Base-by-base conservation (phyloP, 2,113 vertebrate species). In the Erythrolamprus reginae region DNA sequence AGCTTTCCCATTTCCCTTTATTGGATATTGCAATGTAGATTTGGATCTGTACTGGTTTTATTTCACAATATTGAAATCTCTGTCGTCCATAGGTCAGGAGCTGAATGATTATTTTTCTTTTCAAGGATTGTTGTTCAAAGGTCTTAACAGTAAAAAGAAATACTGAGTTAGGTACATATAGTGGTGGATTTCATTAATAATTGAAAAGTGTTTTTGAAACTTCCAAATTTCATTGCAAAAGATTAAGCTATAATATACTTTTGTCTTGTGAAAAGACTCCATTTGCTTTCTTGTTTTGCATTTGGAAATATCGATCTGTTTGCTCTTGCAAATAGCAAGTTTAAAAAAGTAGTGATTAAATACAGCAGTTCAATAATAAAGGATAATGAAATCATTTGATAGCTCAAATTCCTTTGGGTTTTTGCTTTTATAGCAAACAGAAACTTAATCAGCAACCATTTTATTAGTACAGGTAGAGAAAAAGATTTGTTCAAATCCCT, bases 81-180 rank as follows among this genome's bases (percentile, higher is more conserved):
- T 86, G 70, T 3, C 92, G 77, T 93, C 85, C 88, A 56, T 1
- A 82, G 89, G 87, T 94, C 92, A 95, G n/a, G 2, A 53, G 26
- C 88, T 89, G 84, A 84, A 82, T 38, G 55, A 47, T 83, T 92
- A 91, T 93, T 58, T 28, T 52, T 23, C 45, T 89, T 95, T 88
- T 48, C 58, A 55, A 26, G 1, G 5, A 89, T 7, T 56, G 82
- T 42, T 15, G 38, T 51, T 26, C 42, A 87, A 85, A 87, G 24
- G 17, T 93, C 45, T 92, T 13, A 21, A 24, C 3, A 19, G 8
- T 21, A 45, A 48, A 47, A 61, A 50, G 42, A 84, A 50, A 47
- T 47, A 50, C 48, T 84, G 45, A 86, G 48, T 42, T 86, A n/a
- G 45, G 38, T 50, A 23, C 15, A n/a, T 90, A 28, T 17, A 42